Conservation (phyloP, 2,888 invertebrate species). For the Lasioglossum marginatum region DNA sequence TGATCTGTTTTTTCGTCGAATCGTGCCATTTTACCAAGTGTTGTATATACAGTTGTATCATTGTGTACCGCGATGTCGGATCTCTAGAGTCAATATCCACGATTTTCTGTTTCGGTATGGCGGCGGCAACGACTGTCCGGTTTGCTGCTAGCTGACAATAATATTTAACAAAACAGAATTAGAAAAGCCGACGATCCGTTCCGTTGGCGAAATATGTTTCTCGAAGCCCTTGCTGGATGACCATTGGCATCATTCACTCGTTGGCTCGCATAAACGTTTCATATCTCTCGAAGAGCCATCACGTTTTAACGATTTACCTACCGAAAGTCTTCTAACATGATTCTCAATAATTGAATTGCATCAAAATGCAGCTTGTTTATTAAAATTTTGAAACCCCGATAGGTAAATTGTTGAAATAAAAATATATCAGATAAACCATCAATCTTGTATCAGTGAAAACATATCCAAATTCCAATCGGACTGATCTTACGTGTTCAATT, state of each 20-base stretch:
- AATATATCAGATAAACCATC: neutral
- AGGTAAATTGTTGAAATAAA: neutral
- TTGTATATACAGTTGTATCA: conserved; percentile 78
- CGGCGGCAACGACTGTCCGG: conserved; percentile 69
- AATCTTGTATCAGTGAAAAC: neutral
- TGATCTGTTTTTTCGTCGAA: conserved; percentile 78
- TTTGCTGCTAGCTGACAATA: conserved; percentile 79
- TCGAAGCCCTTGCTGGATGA: conserved; percentile 18
- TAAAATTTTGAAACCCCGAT: neutral
- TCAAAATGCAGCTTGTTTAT: neutral
- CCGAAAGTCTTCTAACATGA: neutral
- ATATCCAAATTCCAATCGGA: conserved; percentile 3
- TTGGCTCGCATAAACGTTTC: conserved; percentile 24
- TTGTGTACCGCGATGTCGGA: conserved; percentile 56
- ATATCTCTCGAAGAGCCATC: neutral
- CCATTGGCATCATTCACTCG: conserved; percentile 51
- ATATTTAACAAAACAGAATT: conserved; percentile 60
- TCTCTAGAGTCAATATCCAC: conserved; percentile 70
- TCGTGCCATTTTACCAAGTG: conserved; percentile 80
- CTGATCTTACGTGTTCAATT: neutral
- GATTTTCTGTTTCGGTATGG: conserved; percentile 65
- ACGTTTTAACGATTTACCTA: neutral
- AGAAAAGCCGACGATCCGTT: conserved; percentile 44
- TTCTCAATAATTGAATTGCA: neutral
- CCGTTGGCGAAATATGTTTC: conserved; percentile 21